Evolutionary conservation across 2,888 invertebrate species (phyloP).

Genomic region (Prosopocoilus inquinatus): DNA sequence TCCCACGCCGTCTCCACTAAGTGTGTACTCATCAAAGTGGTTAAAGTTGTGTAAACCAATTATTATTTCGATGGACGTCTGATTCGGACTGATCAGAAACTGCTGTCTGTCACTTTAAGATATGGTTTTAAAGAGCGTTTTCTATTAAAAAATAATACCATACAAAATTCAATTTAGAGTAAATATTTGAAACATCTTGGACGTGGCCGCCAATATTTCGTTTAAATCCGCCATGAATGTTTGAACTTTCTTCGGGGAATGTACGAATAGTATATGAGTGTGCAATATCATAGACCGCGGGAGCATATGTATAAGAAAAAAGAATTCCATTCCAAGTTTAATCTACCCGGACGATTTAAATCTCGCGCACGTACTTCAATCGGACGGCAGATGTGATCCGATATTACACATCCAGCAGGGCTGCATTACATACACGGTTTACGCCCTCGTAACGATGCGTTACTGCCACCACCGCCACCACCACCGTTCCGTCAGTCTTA

Average conservation of each 20-base stretch:
- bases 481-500: conserved; percentile 27
- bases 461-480: conserved; percentile 21
- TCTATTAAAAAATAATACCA: no score
- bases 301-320: conserved; percentile 42
- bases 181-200: no score
- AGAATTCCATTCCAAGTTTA: conserved; percentile 43
- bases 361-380: conserved; percentile 44
- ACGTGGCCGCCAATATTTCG: no score
- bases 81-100: no score
- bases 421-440: conserved; percentile 40
- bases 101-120: no score
- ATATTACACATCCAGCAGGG: conserved; percentile 37
- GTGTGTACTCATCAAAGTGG: no score
- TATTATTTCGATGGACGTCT: no score
- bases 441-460: conserved; percentile 36
- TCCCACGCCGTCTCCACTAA: no score
- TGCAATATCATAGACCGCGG: conserved; percentile 36
- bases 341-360: conserved; percentile 44
- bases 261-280: conserved; percentile 35
- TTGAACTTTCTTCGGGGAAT: conserved; percentile 17
- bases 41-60: no score
- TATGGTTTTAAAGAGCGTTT: no score
- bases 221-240: background rate
- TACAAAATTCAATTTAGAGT: no score
- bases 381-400: conserved; percentile 45